Percentiles rank a stretch among this genome's conserved stretches.
These are phyloP conservation scores for Allygus modestus DNA, from an alignment of 2,888 invertebrate genomes.

Conservation along the genomic window DNA sequence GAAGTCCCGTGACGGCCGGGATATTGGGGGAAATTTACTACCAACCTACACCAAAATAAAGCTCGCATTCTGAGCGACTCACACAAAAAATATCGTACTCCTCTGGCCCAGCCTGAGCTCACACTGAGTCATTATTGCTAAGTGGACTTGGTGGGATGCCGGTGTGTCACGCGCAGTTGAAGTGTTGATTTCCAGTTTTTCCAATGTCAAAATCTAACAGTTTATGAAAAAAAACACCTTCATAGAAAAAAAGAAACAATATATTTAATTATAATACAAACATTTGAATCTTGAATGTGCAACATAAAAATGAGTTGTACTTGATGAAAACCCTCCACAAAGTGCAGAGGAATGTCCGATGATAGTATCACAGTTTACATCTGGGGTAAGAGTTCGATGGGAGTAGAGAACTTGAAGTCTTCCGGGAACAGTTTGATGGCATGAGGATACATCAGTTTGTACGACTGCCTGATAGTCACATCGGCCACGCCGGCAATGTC, in stretches of 20 bases:
- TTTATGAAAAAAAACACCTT: too few relatives aligned
- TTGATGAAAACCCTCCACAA: background rate
- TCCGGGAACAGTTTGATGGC: conserved; percentile 96
- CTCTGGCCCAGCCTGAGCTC: too few relatives aligned
- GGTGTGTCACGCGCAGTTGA: too few relatives aligned
- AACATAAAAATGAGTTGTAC: background rate
- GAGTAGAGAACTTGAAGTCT: conserved; percentile 96
- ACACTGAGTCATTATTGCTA: too few relatives aligned
- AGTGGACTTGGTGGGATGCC: too few relatives aligned
- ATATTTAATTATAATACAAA: conserved; percentile 21
- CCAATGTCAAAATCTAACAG: too few relatives aligned
- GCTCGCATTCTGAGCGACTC: too few relatives aligned
- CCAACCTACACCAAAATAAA: too few relatives aligned
- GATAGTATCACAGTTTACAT: conserved; percentile 63
- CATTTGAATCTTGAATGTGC: background rate
- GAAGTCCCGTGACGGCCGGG: too few relatives aligned
- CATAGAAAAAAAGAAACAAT: conserved; percentile 68
- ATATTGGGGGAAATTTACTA: too few relatives aligned
- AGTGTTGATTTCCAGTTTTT: too few relatives aligned
- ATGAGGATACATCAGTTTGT: conserved; percentile 97
- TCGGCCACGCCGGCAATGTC: conserved; percentile 99
- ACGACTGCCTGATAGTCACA: conserved; percentile 97
- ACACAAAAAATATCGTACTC: too few relatives aligned
- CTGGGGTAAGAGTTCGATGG: conserved; percentile 93
- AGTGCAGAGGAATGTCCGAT: background rate